Percentiles rank a stretch among this genome's conserved stretches.
phyloP scores from a whole-genome alignment of 2,113 vertebrate species.

The Varanus komodoensis region DNA sequence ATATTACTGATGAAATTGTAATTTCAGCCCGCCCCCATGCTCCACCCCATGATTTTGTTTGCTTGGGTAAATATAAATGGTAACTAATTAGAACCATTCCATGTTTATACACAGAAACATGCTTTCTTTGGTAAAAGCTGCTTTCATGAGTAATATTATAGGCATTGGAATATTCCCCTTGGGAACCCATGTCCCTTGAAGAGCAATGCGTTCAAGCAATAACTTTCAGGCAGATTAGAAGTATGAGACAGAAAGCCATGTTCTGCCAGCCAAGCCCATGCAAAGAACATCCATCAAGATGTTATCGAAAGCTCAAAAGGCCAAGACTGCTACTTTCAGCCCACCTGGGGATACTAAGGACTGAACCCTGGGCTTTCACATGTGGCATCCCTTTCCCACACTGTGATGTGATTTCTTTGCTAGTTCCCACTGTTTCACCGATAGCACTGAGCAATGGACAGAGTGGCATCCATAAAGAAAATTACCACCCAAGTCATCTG shows the following conservation, averaged over 20 bases:
- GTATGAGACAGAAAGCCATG: background rate
- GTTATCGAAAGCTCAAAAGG: constrained; percentile 4
- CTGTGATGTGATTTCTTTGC: background rate
- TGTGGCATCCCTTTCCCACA: background rate
- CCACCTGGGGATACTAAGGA: too few relatives aligned
- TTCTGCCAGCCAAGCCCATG: background rate
- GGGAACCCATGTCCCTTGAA: background rate
- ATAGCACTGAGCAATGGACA: background rate
- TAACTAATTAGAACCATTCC: constrained; percentile 13
- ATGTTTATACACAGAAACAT: background rate
- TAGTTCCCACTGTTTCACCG: background rate
- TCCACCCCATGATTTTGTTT: background rate
- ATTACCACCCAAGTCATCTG: constrained; percentile 26
- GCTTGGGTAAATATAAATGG: background rate
- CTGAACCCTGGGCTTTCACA: too few relatives aligned
- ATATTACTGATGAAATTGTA: background rate
- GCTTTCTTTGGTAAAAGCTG: constrained; percentile 8
- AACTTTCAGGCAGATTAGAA: background rate
- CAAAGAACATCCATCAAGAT: background rate
- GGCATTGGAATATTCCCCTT: background rate
- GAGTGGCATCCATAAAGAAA: constrained; percentile 24
- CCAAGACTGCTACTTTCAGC: background rate
- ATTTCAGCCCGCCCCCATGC: background rate
- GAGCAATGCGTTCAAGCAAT: background rate
- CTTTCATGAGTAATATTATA: constrained; percentile 12